These are phyloP conservation scores for Cololabis saira DNA, from an alignment of 2,113 vertebrate species.

Conservation along the genomic window DNA sequence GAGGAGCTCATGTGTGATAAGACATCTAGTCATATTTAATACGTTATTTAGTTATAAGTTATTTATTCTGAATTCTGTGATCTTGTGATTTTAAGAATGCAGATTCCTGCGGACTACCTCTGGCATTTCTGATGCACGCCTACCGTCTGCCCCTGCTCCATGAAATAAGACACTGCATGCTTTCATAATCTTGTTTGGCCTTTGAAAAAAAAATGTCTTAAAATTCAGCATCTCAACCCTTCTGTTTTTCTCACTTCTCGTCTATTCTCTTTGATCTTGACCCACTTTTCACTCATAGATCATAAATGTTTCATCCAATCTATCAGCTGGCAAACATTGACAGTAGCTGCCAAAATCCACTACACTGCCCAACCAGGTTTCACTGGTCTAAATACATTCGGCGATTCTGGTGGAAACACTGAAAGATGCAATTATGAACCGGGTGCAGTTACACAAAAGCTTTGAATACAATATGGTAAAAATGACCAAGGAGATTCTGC, in stretches of 20 bases:
- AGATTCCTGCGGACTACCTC: neutral
- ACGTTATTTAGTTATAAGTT: too few species aligned
- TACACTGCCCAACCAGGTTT: constrained; percentile 54
- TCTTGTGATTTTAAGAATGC: neutral
- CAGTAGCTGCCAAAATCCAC: constrained; percentile 66
- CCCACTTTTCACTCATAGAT: constrained; percentile 62
- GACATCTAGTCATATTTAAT: neutral
- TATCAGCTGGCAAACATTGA: constrained; percentile 67
- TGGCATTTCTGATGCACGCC: neutral
- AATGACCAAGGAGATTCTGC: constrained; percentile 32
- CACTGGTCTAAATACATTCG: constrained; percentile 44
- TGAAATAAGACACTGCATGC: neutral
- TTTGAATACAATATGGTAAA: constrained; percentile 14
- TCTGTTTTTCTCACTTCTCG: constrained; percentile 11
- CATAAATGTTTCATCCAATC: constrained; percentile 72
- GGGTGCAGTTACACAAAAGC: constrained; percentile 45
- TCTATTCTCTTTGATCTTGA: constrained; percentile 47
- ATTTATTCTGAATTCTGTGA: neutral
- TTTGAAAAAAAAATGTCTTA: neutral
- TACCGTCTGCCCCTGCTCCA: neutral
- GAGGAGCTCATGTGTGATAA: neutral
- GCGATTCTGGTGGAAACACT: constrained; percentile 27
- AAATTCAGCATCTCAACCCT: constrained; percentile 27
- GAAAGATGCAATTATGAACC: constrained; percentile 37
- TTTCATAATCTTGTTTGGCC: neutral